Evolutionary conservation across 2,888 invertebrate genomes (phyloP), one percentile per base, ranked within the genome.

Genomic region (Phortica magna): DNA sequence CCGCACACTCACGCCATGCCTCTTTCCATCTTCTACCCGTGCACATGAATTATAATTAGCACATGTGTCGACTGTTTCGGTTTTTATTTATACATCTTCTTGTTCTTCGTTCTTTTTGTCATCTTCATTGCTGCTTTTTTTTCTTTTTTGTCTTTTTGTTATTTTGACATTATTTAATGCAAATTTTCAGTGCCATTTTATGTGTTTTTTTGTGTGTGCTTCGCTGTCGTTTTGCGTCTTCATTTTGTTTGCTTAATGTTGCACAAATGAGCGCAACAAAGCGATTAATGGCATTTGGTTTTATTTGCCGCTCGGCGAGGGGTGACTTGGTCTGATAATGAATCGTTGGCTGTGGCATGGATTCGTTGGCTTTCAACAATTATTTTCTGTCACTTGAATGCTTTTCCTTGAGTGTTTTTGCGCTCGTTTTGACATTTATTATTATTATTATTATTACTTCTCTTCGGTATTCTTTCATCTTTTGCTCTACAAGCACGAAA

Each of bases 1-100:
- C 77, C 81, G 80, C 83, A 82, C 77, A 86, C 82, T 81, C 82
- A 81, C 85, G 83, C 31, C 2, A 31, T 31, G 3, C 31, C 0
- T 4, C 31, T 31, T 31, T 31, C 31, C 31, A 4, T 31, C 31
- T 2, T 4, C 31, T 31, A 4, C 85, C 82, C 82, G 80, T 78
- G 78, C 7, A 71, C 31, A 31, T 71, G 14, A 57, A 72, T 59
- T 6, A 43, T 73, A 73, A 73, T 73, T 73, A 73, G 53, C 64
- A 48, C 79, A 83, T 76, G 79, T 77, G 79, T 81, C 82, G 82
- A 76, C 77, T 73, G 74, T 77, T 31, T 53, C 39, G 77, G 42
- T 78, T 71, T 72, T 79, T 77, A 77, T 76, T 70, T 74, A 61
- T 77, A 64, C 55, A 75, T 65, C 72, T 5, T 22, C 75, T 71